Evolutionary conservation across 2,113 vertebrate species (phyloP).

Genomic region (Sus scrofa): T2T-Sscrofa CM000814.6:91681001-91681500

Average conservation of each 20-base stretch:
- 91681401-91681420: background rate
- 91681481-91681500: background rate
- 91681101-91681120: background rate
- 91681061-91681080: background rate
- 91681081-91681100: background rate
- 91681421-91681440: background rate
- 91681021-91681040: background rate
- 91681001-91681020: background rate
- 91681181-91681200: background rate
- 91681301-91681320: background rate
- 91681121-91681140: background rate
- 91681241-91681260: background rate
- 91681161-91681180: background rate
- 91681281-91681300: background rate
- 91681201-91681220: background rate
- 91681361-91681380: background rate
- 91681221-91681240: slow-evolving; percentile 16
- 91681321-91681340: background rate
- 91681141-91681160: background rate
- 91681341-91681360: background rate
- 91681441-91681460: background rate
- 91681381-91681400: background rate
- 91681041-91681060: background rate
- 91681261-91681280: background rate
- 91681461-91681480: background rate